Evolutionary conservation across 2,113 vertebrate species (phyloP).

Genomic region (Lophius piscatorius): DNA sequence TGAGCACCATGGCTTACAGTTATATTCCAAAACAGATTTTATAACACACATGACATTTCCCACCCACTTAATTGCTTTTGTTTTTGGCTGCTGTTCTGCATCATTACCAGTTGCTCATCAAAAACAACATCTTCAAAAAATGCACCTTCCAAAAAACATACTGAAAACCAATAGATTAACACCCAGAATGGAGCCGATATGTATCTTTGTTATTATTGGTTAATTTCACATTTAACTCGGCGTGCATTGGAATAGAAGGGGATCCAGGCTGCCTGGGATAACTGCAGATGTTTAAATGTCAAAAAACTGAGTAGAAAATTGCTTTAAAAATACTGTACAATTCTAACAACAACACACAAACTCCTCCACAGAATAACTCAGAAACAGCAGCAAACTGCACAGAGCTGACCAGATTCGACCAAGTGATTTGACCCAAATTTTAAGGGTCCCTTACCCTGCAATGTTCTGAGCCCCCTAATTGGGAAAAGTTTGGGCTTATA

Average conservation of each 20-base stretch:
- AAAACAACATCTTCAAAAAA: conserved; percentile 42
- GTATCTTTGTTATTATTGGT: conserved; percentile 24
- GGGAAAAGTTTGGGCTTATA: conserved; percentile 50
- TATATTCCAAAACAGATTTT: background rate
- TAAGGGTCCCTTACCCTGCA: conserved; percentile 42
- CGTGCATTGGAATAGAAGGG: background rate
- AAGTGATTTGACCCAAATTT: conserved; percentile 55
- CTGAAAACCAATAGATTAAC: conserved; percentile 17
- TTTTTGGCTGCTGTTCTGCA: conserved; percentile 30
- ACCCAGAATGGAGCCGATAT: background rate
- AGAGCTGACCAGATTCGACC: conserved; percentile 10
- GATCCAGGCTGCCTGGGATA: conserved; percentile 24
- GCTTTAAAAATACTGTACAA: conserved; percentile 20
- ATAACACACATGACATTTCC: too few species aligned
- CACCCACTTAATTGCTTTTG: conserved; percentile 4
- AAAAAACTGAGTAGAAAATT: conserved; percentile 12
- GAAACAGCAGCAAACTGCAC: conserved; percentile 29
- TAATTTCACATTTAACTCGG: conserved; percentile 15
- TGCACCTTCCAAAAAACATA: conserved; percentile 22
- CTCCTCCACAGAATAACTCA: conserved; percentile 2
- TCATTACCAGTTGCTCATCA: conserved; percentile 42
- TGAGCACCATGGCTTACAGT: background rate
- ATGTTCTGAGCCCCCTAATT: conserved; percentile 56
- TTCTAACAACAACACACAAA: background rate
- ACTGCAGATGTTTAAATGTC: background rate